A percentile compares a stretch with the other conserved stretches of the same genome.
phyloP scores from a whole-genome alignment of 2,113 vertebrate species.

The Brienomyrus longianalis region DNA sequence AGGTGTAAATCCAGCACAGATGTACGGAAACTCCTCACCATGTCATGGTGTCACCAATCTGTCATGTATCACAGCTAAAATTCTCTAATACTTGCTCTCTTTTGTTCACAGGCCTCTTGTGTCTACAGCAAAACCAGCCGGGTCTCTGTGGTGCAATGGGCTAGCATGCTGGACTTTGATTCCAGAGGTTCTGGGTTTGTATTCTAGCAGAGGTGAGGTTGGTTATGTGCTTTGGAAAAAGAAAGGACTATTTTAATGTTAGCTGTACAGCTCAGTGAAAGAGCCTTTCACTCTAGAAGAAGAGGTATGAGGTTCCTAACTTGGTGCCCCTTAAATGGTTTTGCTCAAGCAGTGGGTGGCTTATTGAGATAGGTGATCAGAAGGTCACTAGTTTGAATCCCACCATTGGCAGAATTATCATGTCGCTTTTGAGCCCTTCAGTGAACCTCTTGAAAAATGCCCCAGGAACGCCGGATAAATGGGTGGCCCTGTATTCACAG shows the following conservation, averaged over 20 bases:
- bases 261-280: not conserved
- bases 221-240: not conserved
- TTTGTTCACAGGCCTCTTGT: not conserved
- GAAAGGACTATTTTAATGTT: not conserved
- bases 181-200: not conserved
- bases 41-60: not conserved
- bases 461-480: not conserved
- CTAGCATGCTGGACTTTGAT: not conserved
- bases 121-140: not conserved
- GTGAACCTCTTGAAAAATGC: too few species aligned
- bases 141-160: not conserved
- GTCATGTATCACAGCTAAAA: not conserved
- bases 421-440: not conserved
- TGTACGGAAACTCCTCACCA: not conserved
- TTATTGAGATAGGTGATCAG: not conserved
- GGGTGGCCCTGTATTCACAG: not conserved
- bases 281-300: not conserved
- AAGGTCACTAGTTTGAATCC: not conserved
- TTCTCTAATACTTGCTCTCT: not conserved
- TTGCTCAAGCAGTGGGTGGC: not conserved
- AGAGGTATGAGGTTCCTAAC: not conserved
- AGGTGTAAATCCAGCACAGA: not conserved
- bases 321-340: not conserved
- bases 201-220: not conserved
- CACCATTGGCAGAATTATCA: not conserved